phyloP scores from a whole-genome alignment of 2,113 vertebrate genomes.

The Amphiprion ocellaris region DNA sequence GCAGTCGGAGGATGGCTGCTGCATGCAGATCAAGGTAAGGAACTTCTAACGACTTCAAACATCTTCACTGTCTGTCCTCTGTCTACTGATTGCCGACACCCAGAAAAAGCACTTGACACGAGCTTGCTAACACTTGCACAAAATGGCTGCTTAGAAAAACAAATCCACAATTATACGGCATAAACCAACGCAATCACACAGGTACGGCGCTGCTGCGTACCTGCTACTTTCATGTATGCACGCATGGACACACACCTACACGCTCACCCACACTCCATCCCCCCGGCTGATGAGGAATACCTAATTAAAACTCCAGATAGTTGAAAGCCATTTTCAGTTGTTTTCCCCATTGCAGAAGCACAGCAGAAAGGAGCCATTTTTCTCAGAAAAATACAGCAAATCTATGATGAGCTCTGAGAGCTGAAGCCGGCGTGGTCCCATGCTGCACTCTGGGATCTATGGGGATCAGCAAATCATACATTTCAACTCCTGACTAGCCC shows the following conservation, averaged over 20 bases:
- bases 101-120: conserved; percentile 68
- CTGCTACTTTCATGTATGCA: conserved; percentile 28
- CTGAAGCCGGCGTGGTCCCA: conserved; percentile 56
- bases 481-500: conserved; percentile 53
- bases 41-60: conserved; percentile 82
- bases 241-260: conserved; percentile 3
- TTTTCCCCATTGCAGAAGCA: conserved; percentile 47
- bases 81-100: conserved; percentile 67
- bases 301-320: conserved; percentile 80
- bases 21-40: conserved; percentile 81
- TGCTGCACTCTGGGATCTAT: conserved; percentile 51
- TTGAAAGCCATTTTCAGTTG: conserved; percentile 76
- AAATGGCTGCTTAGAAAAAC: conserved; percentile 73
- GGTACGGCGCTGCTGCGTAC: not conserved
- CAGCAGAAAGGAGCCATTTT: conserved; percentile 28
- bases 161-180: conserved; percentile 47
- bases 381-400: conserved; percentile 63
- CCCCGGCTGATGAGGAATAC: conserved; percentile 62
- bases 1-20: conserved; percentile 73
- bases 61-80: conserved; percentile 70
- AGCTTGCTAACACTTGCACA: conserved; percentile 35
- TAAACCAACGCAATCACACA: conserved; percentile 32
- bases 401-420: conserved; percentile 68
- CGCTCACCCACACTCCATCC: conserved; percentile 28
- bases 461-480: conserved; percentile 64